Percentiles rank a stretch among this genome's conserved stretches.
Conservation (phyloP, 2,797 vertebrate species). For the Arctocebus calabarensis region DNA sequence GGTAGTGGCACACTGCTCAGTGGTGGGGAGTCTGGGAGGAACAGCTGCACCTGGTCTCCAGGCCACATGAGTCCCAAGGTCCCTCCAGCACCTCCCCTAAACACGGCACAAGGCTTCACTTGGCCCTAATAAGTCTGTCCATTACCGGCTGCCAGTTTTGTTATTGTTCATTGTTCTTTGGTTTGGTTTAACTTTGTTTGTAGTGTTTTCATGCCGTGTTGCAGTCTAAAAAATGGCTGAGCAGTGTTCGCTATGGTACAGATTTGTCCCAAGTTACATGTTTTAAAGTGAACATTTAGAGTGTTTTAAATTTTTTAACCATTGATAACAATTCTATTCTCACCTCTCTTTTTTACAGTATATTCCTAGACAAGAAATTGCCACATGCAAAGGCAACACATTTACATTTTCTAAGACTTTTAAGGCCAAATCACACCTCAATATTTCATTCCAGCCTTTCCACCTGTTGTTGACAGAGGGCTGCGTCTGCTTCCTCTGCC, state of each 20-base stretch:
- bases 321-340: background rate
- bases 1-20: accelerated
- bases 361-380: background rate
- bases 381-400: background rate
- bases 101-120: background rate
- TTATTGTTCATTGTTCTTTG: accelerated
- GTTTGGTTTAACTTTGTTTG: accelerated
- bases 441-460: background rate
- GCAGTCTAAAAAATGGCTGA: background rate
- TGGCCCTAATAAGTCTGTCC: no score
- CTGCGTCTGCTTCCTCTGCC: background rate
- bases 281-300: background rate
- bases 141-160: no score
- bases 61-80: accelerated
- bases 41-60: accelerated
- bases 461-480: accelerated
- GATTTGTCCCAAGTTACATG: no score
- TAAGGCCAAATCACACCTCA: background rate
- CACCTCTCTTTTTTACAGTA: background rate
- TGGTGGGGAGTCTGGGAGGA: accelerated
- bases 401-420: background rate
- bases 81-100: background rate
- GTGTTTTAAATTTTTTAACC: background rate
- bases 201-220: background rate
- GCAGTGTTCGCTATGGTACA: accelerated